Evolutionary conservation across 2,797 vertebrate species (phyloP), one percentile per base, ranked within the genome.

Genomic region (Clarias platycephalus): DNA sequence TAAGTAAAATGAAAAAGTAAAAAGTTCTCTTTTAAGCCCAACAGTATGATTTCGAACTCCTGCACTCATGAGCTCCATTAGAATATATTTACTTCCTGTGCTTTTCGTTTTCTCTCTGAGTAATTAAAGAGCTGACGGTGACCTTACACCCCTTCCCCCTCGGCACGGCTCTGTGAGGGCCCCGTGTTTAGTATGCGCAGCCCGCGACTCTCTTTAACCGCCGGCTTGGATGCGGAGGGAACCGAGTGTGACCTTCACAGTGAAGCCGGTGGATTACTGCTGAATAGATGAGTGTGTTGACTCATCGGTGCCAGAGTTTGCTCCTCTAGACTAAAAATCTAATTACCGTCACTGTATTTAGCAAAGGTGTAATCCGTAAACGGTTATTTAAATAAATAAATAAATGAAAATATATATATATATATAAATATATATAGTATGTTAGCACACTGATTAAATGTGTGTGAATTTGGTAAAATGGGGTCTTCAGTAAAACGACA

Each of bases 111-210:
- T 92, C 86, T 90, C 88, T 92, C 88, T 90, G 91, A 83, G 83
- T 92, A 94, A 93, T 95, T 94, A 93, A 91, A 86, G 90, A 88
- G 88, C 86, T 90, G 92, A 93, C 89, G 82, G 68, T 91, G 91
- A 93, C 92, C 91, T 71, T 10, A 1, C 71, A 68, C 83, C 64
- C 83, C 76, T 82, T 66, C 55, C 83, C 86, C 83, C 72, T 83
- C 70, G 60, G 82, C 44, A 62, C 64, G 12, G 53, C 74, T 37
- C 83, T 83, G 89, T 77, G 88, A 79, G 55, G 26, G 85, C 68
- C 66, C 28, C 64, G 84, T 81, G 85, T 89, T 92, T 85, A 90
- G 85, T 83, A 89, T 90, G 88, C 87, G 86, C 80, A 85, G 57
- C 77, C 82, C 68, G 60, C 60, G 49, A 79, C 64, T 89, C 89